Evolutionary conservation across 2,113 vertebrate species (phyloP).

Genomic region (Sarotherodon lohbergeri): DNA sequence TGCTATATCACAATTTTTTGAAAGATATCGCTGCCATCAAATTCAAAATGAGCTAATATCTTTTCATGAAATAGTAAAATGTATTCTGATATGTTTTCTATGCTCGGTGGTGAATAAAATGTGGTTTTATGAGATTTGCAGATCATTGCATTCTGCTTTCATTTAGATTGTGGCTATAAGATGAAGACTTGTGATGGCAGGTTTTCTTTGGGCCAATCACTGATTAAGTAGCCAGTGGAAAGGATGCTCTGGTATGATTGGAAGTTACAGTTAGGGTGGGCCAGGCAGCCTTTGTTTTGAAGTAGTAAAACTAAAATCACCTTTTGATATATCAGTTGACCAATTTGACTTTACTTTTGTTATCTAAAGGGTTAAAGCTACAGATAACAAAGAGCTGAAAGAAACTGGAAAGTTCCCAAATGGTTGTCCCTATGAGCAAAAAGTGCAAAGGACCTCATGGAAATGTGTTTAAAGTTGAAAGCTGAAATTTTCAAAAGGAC

Average conservation of each 20-base stretch:
- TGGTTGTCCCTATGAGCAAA: neutral
- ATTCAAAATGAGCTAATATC: too few relatives aligned
- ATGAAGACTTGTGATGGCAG: neutral
- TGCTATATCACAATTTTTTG: too few relatives aligned
- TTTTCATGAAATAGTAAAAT: too few relatives aligned
- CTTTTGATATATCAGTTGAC: neutral
- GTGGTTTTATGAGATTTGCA: too few relatives aligned
- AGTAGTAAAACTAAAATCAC: neutral
- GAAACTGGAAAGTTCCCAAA: neutral
- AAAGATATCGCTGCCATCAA: too few relatives aligned
- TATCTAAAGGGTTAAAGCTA: neutral
- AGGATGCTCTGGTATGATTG: neutral
- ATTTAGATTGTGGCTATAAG: neutral
- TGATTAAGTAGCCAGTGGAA: neutral
- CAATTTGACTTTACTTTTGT: neutral
- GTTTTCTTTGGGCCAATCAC: neutral
- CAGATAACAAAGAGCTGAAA: neutral
- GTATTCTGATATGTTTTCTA: too few relatives aligned
- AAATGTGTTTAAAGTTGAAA: neutral
- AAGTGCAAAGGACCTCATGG: neutral
- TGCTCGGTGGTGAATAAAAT: too few relatives aligned
- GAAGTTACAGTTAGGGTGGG: neutral
- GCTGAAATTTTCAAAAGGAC: neutral
- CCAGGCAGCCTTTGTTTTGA: neutral
- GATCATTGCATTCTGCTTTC: too few relatives aligned